Conservation (phyloP, 2,888 invertebrate species). For the Boloria selene region DNA sequence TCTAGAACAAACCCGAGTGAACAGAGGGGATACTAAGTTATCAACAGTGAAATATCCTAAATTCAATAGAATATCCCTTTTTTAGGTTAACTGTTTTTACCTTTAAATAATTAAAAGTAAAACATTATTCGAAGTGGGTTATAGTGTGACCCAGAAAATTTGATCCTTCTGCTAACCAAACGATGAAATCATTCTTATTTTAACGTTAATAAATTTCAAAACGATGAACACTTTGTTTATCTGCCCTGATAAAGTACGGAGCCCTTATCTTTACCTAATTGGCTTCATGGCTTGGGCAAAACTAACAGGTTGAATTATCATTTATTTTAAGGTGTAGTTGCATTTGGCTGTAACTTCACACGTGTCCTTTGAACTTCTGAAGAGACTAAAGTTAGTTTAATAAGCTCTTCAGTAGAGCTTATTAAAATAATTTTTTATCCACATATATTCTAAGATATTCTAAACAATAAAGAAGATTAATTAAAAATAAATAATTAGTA, state of each 20-base stretch:
- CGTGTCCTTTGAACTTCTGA: no score
- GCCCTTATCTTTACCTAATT: constrained; percentile 73
- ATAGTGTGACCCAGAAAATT: constrained; percentile 48
- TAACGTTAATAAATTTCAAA: constrained; percentile 51
- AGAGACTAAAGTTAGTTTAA: no score
- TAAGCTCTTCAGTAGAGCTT: no score
- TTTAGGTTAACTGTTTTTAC: background rate
- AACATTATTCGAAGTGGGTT: background rate
- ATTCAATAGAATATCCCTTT: no score
- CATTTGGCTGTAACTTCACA: no score
- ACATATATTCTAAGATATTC: no score
- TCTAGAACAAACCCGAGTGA: no score
- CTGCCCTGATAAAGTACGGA: constrained; percentile 57
- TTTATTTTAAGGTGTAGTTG: constrained; percentile 36
- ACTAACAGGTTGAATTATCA: constrained; percentile 46
- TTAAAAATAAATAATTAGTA: no score
- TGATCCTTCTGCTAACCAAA: constrained; percentile 51
- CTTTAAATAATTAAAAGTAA: background rate
- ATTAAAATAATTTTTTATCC: no score
- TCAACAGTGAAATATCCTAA: no score
- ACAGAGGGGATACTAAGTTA: no score
- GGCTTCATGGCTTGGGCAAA: constrained; percentile 51
- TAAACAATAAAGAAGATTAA: no score
- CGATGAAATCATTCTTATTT: constrained; percentile 62
- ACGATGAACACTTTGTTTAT: constrained; percentile 55